These are phyloP conservation scores for Drosophila lowei DNA, from an alignment of 1,140 invertebrate species.

Conservation along the genomic window DNA sequence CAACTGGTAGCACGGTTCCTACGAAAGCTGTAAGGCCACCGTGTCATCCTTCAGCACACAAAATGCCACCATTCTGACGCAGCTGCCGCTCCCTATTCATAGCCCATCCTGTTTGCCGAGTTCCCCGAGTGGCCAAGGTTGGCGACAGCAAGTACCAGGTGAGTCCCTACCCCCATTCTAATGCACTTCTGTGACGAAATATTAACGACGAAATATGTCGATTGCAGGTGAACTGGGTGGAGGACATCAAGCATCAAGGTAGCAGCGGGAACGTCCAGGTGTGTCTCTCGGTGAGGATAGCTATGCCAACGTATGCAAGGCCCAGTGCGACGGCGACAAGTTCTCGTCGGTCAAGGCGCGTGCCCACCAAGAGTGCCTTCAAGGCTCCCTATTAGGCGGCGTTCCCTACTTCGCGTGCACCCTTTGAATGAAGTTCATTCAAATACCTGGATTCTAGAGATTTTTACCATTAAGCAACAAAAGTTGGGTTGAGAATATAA, in stretches of 20 bases:
- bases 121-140: constrained; percentile 90
- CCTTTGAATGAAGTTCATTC: constrained; percentile 82
- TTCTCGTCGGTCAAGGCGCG: constrained; percentile 87
- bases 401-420: constrained; percentile 93
- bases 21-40: constrained; percentile 86
- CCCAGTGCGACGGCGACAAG: constrained; percentile 88
- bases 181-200: background rate
- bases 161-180: constrained; percentile 1
- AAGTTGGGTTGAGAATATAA: too few relatives aligned
- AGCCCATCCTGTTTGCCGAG: constrained; percentile 92
- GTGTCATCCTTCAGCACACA: constrained; percentile 92
- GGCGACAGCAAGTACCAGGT: constrained; percentile 84
- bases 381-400: constrained; percentile 93
- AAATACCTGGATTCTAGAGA: constrained; percentile 33
- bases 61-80: constrained; percentile 94
- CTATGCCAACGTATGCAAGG: constrained; percentile 91
- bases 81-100: constrained; percentile 89
- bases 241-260: constrained; percentile 92
- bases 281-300: constrained; percentile 95
- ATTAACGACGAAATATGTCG: background rate
- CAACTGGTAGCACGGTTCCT: constrained; percentile 49
- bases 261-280: constrained; percentile 91
- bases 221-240: constrained; percentile 94
- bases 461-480: background rate
- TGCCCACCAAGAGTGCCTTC: constrained; percentile 94